Percentiles rank a stretch among this genome's conserved stretches.
Evolutionary conservation across 2,113 vertebrate genomes (phyloP).

Genomic region (Boulengeromyrus knoepffleri): DNA sequence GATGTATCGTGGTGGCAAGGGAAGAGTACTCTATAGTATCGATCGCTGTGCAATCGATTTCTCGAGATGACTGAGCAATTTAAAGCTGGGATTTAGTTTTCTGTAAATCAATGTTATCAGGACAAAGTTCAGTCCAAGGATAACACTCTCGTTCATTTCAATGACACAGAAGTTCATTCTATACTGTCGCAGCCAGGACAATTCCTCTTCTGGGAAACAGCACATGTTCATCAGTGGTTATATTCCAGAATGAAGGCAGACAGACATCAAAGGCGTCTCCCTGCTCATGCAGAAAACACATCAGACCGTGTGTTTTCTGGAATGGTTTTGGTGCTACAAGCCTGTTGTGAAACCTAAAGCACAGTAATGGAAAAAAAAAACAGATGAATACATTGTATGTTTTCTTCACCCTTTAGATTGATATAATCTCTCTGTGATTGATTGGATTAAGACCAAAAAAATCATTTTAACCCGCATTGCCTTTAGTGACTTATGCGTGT

Average conservation of each 20-base stretch:
- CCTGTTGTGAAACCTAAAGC: background rate
- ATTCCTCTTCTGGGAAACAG: background rate
- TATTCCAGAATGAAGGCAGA: background rate
- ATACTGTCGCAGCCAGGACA: too few species aligned
- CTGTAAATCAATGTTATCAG: background rate
- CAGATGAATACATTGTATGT: background rate
- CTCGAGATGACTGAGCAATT: background rate
- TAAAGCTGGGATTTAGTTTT: background rate
- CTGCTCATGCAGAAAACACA: background rate
- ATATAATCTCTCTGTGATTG: background rate
- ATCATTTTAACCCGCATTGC: background rate
- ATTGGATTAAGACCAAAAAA: conserved; percentile 4
- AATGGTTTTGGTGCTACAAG: background rate
- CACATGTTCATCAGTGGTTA: background rate
- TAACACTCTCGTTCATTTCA: background rate
- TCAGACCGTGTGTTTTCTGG: background rate
- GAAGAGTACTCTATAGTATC: background rate
- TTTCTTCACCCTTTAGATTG: background rate
- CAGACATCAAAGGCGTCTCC: background rate
- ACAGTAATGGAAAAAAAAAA: background rate
- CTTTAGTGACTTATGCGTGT: background rate
- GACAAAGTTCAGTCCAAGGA: background rate
- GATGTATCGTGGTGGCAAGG: background rate
- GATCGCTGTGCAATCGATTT: background rate
- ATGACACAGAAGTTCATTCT: background rate